These are phyloP conservation scores for Sus cebifrons DNA, from an alignment of 2,797 vertebrate genomes.

Conservation along the genomic window DNA sequence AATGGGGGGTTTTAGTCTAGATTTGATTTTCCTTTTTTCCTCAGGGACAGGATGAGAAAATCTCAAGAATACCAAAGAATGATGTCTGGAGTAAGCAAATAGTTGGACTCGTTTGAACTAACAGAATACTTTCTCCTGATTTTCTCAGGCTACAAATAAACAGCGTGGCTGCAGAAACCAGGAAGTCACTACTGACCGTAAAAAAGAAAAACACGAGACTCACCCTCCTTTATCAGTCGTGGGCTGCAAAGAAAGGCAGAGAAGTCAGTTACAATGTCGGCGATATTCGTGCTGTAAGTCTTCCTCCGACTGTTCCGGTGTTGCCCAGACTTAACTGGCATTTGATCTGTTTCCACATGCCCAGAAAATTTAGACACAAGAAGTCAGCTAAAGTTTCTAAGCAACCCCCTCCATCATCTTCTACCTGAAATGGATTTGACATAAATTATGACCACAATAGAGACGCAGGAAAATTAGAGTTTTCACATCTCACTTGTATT, in stretches of 20 bases:
- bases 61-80: neutral
- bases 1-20: neutral
- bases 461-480: neutral
- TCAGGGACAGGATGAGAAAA: neutral
- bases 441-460: rapidly evolving
- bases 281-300: too few relatives aligned
- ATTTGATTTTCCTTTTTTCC: neutral
- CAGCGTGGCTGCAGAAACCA: neutral
- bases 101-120: neutral
- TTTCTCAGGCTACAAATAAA: neutral
- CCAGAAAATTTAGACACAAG: neutral
- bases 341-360: neutral
- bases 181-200: neutral
- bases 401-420: too few relatives aligned
- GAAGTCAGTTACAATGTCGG: neutral
- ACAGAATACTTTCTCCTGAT: neutral
- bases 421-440: neutral
- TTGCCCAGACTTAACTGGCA: neutral
- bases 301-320: rapidly evolving
- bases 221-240: neutral
- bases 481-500: neutral
- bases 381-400: too few relatives aligned
- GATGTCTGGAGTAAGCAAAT: too few relatives aligned
- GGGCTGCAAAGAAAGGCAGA: neutral
- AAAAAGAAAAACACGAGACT: neutral